Evolutionary conservation across 1,140 invertebrate genomes (phyloP).

Genomic region (Caenorhabditis inopinata): DNA sequence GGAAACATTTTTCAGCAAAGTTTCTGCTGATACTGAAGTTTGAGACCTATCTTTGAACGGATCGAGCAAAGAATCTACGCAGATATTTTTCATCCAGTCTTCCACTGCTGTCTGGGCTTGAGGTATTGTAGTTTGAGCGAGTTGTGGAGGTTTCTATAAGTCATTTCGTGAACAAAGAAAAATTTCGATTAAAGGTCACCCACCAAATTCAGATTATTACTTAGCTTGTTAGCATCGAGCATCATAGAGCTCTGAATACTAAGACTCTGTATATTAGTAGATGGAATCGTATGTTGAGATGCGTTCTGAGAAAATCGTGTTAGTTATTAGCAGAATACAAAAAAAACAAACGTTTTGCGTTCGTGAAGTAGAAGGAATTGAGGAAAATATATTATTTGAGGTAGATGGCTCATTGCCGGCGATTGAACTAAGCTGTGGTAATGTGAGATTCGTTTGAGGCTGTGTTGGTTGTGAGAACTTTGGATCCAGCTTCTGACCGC

Average conservation of each 20-base stretch:
- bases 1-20: no score
- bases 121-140: not conserved
- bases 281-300: no score
- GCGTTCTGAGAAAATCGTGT: no score
- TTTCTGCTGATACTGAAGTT: not conserved
- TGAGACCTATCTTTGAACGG: not conserved
- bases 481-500: not conserved
- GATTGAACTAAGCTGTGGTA: not conserved
- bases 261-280: no score
- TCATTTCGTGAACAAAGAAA: no score
- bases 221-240: no score
- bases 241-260: no score
- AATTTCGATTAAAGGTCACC: no score
- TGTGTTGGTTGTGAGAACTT: not conserved
- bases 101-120: not conserved
- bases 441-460: not conserved
- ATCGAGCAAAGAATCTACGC: not conserved
- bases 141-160: not conserved
- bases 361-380: not conserved
- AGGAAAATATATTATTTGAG: not conserved
- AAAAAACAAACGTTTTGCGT: not conserved
- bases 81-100: constrained; percentile 11
- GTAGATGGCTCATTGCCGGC: constrained; percentile 4
- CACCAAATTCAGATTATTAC: no score
- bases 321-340: no score